Evolutionary conservation across 2,113 vertebrate species (phyloP), one percentile per base, ranked within the genome.

Genomic region (Dolichotis patagonum): DNA sequence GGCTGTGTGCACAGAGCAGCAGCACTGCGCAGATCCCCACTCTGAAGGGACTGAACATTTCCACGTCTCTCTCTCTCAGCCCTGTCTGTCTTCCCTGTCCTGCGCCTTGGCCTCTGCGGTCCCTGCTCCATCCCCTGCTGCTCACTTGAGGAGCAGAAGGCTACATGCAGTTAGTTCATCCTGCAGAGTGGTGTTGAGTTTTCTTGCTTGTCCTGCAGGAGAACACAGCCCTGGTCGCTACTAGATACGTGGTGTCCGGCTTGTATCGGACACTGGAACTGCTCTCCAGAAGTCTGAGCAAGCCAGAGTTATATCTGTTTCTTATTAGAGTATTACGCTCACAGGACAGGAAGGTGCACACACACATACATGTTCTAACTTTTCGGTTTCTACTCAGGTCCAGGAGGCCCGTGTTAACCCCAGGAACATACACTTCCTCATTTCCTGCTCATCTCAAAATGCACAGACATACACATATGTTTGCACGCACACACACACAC

Each of bases 311-410:
- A 11, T 11, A 60, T 20, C 30, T 58, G 35, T 13, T 73, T 73
- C 75, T 56, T 17, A 1, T 43, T 30, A 1, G 1, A 0, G 0
- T 19, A 60, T 46, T 10, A 12, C 4, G 4, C 35, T 19, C 20
- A 11, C 14, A 52, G 62, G 62, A 58, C 30, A 38, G 30, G 32
- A 80, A 78, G 75, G 35, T 10, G 22, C 10, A n/a, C 14, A 13
- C 73, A 49, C 4, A 38, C 35, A 82, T 16, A 7, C 28, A 6
- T n/a, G 22, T 38, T 69, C 35, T 13, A 17, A 30, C 22, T 62
- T 28, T 60, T 41, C 13, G 67, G 49, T 77, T 28, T 83, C 5
- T 26, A 22, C 28, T 10, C 35, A 28, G 32, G 12, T 17, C 75
- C 35, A 56, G 52, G 28, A 52, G 63, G 26, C 22, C 17, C 26